Conservation (phyloP, 1,140 invertebrate species). For the Drosophila asahinai region DNA sequence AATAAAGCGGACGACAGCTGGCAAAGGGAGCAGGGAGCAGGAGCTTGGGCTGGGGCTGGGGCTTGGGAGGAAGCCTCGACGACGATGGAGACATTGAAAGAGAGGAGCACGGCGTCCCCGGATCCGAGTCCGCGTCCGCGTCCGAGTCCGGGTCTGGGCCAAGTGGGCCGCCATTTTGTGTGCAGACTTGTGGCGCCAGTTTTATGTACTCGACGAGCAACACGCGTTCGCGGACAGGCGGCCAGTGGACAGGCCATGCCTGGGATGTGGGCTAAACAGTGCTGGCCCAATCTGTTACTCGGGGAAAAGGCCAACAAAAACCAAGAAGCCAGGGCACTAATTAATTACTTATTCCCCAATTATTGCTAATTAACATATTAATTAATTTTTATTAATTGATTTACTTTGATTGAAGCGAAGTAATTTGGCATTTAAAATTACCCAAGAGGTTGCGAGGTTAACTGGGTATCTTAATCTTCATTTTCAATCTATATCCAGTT, state of each 20-base stretch:
- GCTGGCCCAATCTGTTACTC: not conserved
- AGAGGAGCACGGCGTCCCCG: slow-evolving; percentile 24
- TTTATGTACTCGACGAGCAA: slow-evolving; percentile 81
- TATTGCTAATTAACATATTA: too few species aligned
- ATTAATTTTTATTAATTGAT: not conserved
- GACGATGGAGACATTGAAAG: slow-evolving; percentile 47
- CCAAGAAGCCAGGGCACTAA: not conserved
- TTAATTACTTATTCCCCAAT: not conserved
- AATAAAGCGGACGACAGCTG: slow-evolving; percentile 64
- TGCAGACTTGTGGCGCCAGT: slow-evolving; percentile 79
- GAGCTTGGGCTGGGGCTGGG: not conserved
- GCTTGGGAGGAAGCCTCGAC: slow-evolving; percentile 14
- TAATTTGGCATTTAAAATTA: not conserved
- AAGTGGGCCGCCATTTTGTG: slow-evolving; percentile 81
- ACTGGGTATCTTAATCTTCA: too few species aligned
- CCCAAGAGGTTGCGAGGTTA: too few species aligned
- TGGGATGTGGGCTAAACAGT: slow-evolving; percentile 11
- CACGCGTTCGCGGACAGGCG: slow-evolving; percentile 60
- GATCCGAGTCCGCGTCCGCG: slow-evolving; percentile 1
- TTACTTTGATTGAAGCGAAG: not conserved
- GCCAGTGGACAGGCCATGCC: slow-evolving; percentile 21
- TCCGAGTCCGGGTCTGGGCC: slow-evolving; percentile 33
- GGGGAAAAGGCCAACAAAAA: not conserved
- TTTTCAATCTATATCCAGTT: too few species aligned
- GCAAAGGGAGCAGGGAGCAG: not conserved